Evolutionary conservation across 2,888 invertebrate genomes (phyloP).

Genomic region (Eudemis profundana): DNA sequence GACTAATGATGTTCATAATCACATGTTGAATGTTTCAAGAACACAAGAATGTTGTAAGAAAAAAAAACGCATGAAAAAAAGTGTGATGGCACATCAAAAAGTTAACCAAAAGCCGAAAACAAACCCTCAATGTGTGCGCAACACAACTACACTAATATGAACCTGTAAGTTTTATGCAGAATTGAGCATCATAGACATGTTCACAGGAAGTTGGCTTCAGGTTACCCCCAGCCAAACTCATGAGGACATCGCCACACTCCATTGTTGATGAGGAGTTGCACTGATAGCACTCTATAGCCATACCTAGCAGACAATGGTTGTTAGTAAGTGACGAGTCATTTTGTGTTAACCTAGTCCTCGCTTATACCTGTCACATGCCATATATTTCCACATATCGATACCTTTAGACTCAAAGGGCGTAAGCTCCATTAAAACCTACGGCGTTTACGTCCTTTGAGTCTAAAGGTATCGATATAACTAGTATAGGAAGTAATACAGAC

Average conservation of each 20-base stretch:
- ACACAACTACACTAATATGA: constrained; percentile 44
- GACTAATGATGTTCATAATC: too few relatives aligned
- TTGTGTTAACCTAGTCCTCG: too few relatives aligned
- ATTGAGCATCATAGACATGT: constrained; percentile 91
- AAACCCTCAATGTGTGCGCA: not conserved
- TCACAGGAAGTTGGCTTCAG: constrained; percentile 87
- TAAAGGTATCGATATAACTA: too few relatives aligned
- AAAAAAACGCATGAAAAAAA: not conserved
- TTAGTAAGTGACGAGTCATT: constrained; percentile 19
- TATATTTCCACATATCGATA: too few relatives aligned
- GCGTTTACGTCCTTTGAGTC: too few relatives aligned
- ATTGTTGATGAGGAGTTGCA: constrained; percentile 89
- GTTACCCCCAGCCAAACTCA: constrained; percentile 83
- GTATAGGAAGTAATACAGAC: too few relatives aligned
- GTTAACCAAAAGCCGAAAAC: not conserved
- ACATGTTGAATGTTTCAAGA: too few relatives aligned
- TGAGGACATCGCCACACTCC: constrained; percentile 89
- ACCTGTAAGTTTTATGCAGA: constrained; percentile 93
- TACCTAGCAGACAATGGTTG: constrained; percentile 61
- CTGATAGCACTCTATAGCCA: constrained; percentile 89
- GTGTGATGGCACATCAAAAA: not conserved
- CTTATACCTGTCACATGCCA: not conserved
- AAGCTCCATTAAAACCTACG: too few relatives aligned
- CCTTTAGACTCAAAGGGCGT: too few relatives aligned
- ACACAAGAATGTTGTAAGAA: too few relatives aligned